phyloP scores from a whole-genome alignment of 1,140 invertebrate genomes.

The Augochlora pura region DNA sequence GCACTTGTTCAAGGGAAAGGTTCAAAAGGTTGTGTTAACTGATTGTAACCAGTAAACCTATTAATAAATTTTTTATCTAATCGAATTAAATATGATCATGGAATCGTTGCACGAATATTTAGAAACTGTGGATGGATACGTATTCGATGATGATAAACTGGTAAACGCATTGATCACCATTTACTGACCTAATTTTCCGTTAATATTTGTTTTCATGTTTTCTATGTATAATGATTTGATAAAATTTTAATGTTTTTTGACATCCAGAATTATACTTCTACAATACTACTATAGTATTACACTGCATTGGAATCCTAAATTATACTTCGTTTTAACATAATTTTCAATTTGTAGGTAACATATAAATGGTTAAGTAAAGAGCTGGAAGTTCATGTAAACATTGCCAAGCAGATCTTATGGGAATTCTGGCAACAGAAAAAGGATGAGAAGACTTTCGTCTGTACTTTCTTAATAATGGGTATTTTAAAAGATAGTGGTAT shows the following conservation, averaged over 20 bases:
- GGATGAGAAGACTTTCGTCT: constrained; percentile 58
- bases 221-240: too few species aligned
- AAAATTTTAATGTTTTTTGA: too few species aligned
- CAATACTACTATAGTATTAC: too few species aligned
- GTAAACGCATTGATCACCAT: constrained; percentile 51
- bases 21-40: background rate
- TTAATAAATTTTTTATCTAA: background rate
- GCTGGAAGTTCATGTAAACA: constrained; percentile 74
- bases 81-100: constrained; percentile 24
- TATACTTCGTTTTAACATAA: too few species aligned
- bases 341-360: constrained; percentile 68
- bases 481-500: constrained; percentile 68
- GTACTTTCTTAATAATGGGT: constrained; percentile 74
- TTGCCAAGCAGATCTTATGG: constrained; percentile 74
- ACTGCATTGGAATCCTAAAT: too few species aligned
- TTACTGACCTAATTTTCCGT: background rate
- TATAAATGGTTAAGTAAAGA: constrained; percentile 79
- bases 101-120: constrained; percentile 54
- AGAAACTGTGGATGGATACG: constrained; percentile 57
- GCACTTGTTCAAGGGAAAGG: background rate
- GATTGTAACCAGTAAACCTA: too few species aligned
- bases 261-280: too few species aligned
- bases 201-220: background rate
- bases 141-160: constrained; percentile 71
- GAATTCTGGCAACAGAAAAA: constrained; percentile 71